Evolutionary conservation across 2,797 vertebrate species (phyloP), one percentile per base, ranked within the genome.

Genomic region (Diplodus puntazzo): DNA sequence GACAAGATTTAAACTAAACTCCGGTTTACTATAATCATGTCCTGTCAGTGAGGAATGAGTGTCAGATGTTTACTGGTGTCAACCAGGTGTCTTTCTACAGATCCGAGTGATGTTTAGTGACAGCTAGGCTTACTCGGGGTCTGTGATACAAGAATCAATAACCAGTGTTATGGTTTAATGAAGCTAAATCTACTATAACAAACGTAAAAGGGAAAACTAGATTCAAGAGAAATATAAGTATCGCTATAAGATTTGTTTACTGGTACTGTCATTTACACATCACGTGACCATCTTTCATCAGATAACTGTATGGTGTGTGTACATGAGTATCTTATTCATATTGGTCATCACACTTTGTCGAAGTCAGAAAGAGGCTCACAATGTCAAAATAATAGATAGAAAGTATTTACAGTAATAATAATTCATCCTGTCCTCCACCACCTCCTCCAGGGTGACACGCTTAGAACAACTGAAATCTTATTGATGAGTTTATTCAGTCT

Each of bases 51-150:
- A 9, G 9, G 9, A 16, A 3, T 43, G 9, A 60, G 27, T 49
- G 30, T 52, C 21, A 13, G 25, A 21, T 57, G 52, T 43, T 65
- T 53, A 42, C 45, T 23, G n/a, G 11, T 58, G 34, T 34, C 20
- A 9, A 17, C 59, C 48, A n/a, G 12, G 39, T 52, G 27, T 45
- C 6, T 50, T 14, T 55, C 25, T 74, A 69, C 30, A 58, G 1
- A 25, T 25, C 3, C 20, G 20, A 46, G 1, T 17, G 45, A 17
- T 30, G 27, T 49, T 53, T 14, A 6, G 10, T 43, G 14, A 23
- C 45, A n/a, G 13, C 45, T n/a, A 39, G 5, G 1, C 18, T 11
- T 2, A 0, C 17, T 0, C 14, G 9, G 10, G 3, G 5, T 4
- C 17, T 58, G 11, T 23, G 7, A 20, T 30, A 43, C 16, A 34